phyloP scores from a whole-genome alignment of 1,140 invertebrate genomes.

The Lucilia sericata region DNA sequence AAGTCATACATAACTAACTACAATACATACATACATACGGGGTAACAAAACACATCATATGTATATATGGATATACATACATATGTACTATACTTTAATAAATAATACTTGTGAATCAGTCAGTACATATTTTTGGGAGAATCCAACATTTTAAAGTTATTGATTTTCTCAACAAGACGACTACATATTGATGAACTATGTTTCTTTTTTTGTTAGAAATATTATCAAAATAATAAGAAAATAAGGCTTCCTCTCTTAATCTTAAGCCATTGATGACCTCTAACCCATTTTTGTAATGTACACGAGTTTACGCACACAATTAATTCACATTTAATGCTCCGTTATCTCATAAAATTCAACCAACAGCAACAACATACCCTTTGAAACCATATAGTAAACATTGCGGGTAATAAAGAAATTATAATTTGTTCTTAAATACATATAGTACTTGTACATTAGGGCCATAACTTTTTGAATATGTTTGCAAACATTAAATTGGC shows the following conservation, averaged over 20 bases:
- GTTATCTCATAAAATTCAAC: not conserved
- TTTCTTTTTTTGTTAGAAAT: too few species aligned
- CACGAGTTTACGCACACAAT: not conserved
- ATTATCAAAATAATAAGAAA: not conserved
- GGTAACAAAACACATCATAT: not conserved
- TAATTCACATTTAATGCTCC: not conserved
- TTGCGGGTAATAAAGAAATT: not conserved
- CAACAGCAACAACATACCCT: not conserved
- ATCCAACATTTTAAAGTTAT: not conserved
- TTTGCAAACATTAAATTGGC: too few species aligned
- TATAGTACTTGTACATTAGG: not conserved
- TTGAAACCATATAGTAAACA: not conserved
- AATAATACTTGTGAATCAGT: too few species aligned
- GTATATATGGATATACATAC: too few species aligned
- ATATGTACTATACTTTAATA: too few species aligned
- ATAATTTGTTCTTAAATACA: not conserved
- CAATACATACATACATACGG: not conserved
- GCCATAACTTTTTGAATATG: too few species aligned
- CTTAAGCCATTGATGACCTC: not conserved
- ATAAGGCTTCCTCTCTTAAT: not conserved
- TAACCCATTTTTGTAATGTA: not conserved
- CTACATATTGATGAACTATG: too few species aligned
- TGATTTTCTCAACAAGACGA: too few species aligned
- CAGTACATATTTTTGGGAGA: too few species aligned
- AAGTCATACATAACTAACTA: not conserved